Base-by-base conservation (phyloP, 1,140 invertebrate genomes). In the Arion vulgaris region DNA sequence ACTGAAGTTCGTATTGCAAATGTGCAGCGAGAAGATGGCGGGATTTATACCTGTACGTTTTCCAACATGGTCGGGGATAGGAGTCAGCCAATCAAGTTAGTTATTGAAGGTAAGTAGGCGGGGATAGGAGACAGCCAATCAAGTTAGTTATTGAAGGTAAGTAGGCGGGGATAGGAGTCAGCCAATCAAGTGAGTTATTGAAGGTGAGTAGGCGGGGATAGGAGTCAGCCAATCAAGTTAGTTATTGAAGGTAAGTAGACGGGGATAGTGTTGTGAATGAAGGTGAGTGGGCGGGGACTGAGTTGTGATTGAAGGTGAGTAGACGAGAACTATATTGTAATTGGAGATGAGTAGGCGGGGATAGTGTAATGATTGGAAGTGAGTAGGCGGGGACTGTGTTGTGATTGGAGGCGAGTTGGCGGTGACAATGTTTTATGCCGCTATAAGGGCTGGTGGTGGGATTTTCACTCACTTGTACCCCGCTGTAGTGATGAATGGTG, bases 31-130 rank as follows among this genome's bases (percentile, higher is more conserved):
- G 95, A 97, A 88, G 97, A 99, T 91, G 98, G 98, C 85, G 97
- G 97, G 28, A 96, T 98, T 92, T 99, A 98, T 92, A 97, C 96
- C 79, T 98, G 97, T 93, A 96, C 97, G 87, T 97, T 97, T 84
- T 94, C 96, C 82, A 99, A 99, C 93, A 96, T 96, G 85, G 97
- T 98, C 93, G 97, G 97, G 39, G 96, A 97, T 92, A 96, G 98
- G 84, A 97, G 96, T 89, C 96, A 98, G 92, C 97, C 96, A 45
- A 96, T 97, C 73, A 95, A 97, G 91, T 96, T 99, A 89, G 97
- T 98, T 90, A 96, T 98, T 90, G 97, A 97, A 90, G 97, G 97
- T 94, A 94, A 95, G 93, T 19, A 9, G 57, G 15, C 41, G 97
- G 97, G 39, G 96, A 97, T 92, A 96, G 98, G 84, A 97, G 96